phyloP scores from a whole-genome alignment of 2,888 invertebrate genomes.

The Cryptops parisi region DNA sequence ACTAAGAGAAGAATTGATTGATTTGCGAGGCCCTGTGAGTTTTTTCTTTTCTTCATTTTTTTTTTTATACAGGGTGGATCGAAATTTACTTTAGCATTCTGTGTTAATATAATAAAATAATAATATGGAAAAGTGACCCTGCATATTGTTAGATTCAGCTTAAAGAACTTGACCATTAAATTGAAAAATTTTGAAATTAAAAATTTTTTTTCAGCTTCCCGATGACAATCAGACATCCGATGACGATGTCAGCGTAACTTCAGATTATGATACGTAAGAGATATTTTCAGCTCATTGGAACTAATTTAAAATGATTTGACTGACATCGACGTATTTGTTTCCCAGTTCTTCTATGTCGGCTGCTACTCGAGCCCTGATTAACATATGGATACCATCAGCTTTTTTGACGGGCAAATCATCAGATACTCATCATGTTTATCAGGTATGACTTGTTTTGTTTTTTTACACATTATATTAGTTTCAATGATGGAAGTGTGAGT shows the following conservation, averaged over 20 bases:
- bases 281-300: background rate
- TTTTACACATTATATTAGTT: too few relatives aligned
- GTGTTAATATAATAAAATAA: background rate
- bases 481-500: too few relatives aligned
- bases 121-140: background rate
- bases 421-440: constrained; percentile 75
- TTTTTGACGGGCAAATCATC: constrained; percentile 58
- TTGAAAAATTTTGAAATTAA: too few relatives aligned
- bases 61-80: too few relatives aligned
- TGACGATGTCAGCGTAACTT: constrained; percentile 33
- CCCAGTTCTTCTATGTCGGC: constrained; percentile 23
- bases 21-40: constrained; percentile 44
- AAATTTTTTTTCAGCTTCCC: constrained; percentile 24
- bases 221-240: constrained; percentile 29
- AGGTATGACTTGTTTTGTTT: too few relatives aligned
- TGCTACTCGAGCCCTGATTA: constrained; percentile 42
- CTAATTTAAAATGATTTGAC: too few relatives aligned
- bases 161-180: too few relatives aligned
- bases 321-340: too few relatives aligned
- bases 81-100: background rate
- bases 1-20: constrained; percentile 47
- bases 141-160: too few relatives aligned
- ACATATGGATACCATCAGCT: constrained; percentile 75
- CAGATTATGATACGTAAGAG: constrained; percentile 24
- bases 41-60: background rate